These are phyloP conservation scores for Elgaria multicarinata DNA, from an alignment of 2,113 vertebrate species.

Conservation along the genomic window DNA sequence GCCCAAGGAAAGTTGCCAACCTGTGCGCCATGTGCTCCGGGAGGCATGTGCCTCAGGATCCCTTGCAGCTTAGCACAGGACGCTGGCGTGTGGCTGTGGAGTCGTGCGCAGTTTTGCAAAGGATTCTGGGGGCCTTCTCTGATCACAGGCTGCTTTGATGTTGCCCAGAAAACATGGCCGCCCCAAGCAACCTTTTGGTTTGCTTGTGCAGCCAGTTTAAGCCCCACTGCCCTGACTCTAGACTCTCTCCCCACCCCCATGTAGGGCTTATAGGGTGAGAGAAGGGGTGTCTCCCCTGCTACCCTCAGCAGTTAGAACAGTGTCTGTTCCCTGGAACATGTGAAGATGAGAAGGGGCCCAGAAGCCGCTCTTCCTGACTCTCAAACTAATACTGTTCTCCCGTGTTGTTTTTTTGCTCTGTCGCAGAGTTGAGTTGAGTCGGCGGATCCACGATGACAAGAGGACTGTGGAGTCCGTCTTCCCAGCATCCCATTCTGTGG, in stretches of 20 bases:
- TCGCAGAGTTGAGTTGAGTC: not conserved
- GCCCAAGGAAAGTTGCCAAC: not conserved
- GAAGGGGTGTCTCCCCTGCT: not conserved
- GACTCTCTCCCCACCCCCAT: not conserved
- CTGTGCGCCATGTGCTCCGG: too few relatives aligned
- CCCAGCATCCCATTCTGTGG: not conserved
- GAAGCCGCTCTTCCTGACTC: not conserved
- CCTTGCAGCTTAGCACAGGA: not conserved
- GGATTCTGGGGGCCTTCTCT: not conserved
- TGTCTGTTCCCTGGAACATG: conserved; percentile 8
- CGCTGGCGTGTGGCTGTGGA: not conserved
- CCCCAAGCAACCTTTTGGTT: not conserved
- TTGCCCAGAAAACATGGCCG: not conserved
- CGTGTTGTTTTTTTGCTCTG: not conserved
- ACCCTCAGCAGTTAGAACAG: not conserved
- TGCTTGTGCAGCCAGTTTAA: not conserved
- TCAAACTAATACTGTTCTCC: not conserved
- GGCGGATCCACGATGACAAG: not conserved
- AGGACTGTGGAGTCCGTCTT: not conserved
- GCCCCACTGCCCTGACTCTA: not conserved
- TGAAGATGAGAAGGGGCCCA: not conserved
- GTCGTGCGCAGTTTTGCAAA: not conserved
- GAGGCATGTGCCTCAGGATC: not conserved
- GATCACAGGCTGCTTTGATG: not conserved
- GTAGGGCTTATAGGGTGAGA: not conserved